Conservation (phyloP, 2,113 vertebrate species). For the Thoracochromis brauschi region DNA sequence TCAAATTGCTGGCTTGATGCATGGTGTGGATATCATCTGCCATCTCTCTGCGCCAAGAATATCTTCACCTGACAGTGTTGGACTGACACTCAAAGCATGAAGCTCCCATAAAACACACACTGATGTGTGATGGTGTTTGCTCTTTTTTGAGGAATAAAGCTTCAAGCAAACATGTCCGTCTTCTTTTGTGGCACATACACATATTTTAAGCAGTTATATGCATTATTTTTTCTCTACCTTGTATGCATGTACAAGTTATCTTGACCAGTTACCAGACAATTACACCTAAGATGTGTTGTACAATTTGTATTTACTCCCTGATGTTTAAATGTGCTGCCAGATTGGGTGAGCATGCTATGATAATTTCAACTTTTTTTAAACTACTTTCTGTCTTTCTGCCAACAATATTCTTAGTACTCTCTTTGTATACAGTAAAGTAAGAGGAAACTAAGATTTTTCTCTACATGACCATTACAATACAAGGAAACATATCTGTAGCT, state of each 20-base stretch:
- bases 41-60: too few species aligned
- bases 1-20: rapidly evolving
- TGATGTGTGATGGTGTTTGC: not conserved
- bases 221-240: not conserved
- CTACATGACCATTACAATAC: not conserved
- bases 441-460: not conserved
- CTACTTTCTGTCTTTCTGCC: not conserved
- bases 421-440: not conserved
- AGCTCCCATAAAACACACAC: not conserved
- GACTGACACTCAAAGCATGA: not conserved
- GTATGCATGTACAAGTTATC: not conserved
- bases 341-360: not conserved
- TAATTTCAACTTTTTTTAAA: not conserved
- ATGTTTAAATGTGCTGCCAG: not conserved
- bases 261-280: not conserved
- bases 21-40: too few species aligned
- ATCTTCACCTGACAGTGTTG: not conserved
- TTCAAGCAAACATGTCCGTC: not conserved
- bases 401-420: not conserved
- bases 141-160: not conserved
- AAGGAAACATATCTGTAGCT: not conserved
- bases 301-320: not conserved
- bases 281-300: not conserved
- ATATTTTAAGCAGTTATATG: not conserved
- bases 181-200: not conserved